phyloP scores from a whole-genome alignment of 1,140 invertebrate genomes.

The Hylyphantes graminicola region DNA sequence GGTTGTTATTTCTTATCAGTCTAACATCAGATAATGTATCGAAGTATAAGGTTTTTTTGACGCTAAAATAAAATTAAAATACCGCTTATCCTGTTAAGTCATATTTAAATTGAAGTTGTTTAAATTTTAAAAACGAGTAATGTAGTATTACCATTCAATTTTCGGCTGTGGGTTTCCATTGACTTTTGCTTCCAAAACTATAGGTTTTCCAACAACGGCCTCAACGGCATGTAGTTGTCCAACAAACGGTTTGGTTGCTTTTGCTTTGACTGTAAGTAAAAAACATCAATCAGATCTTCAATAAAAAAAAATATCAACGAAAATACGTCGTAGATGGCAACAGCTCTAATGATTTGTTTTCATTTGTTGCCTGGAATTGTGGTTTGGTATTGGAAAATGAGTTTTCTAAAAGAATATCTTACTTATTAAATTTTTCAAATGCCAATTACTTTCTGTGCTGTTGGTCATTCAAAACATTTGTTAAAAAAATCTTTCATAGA shows the following conservation, averaged over 20 bases:
- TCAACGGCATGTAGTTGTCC: slow-evolving; percentile 30
- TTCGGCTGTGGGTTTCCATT: slow-evolving; percentile 82
- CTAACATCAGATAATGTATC: neutral
- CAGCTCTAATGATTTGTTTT: neutral
- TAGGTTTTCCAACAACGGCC: slow-evolving; percentile 17
- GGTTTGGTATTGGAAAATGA: no score
- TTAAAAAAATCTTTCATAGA: no score
- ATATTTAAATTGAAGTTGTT: neutral
- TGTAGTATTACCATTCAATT: slow-evolving; percentile 76
- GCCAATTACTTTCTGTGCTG: no score
- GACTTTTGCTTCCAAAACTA: slow-evolving; percentile 79
- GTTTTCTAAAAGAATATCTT: no score
- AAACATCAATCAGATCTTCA: neutral
- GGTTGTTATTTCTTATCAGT: no score
- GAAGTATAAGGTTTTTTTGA: neutral
- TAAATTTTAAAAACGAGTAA: neutral
- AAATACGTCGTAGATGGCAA: neutral
- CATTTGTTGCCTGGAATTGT: no score
- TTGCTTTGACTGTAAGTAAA: slow-evolving; percentile 15
- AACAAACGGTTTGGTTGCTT: slow-evolving; percentile 44
- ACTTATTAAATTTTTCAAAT: no score
- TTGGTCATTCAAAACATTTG: no score
- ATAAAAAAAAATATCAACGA: neutral
- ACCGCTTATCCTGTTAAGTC: neutral
- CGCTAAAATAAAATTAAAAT: neutral